Evolutionary conservation across 2,888 invertebrate genomes (phyloP), one percentile per base, ranked within the genome.

Genomic region (Microplitis manilae): DNA sequence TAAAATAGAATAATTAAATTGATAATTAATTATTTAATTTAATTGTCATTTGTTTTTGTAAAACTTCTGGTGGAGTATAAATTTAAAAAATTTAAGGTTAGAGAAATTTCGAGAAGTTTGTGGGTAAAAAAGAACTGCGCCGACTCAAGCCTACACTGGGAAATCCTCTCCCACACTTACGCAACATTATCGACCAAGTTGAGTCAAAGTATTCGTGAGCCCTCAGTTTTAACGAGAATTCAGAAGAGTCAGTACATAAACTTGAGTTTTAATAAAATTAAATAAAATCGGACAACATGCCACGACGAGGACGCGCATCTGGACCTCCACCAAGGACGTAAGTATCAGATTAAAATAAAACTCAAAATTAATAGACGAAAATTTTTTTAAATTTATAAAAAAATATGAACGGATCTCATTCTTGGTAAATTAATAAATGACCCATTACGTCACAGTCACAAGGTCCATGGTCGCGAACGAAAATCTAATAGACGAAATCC

Each of bases 251-350:
- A 8, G 39, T 68, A 81, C 81, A 80, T 81, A 38, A 73, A 1
- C 6, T 30, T 50, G 40, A 30, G 13, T 20, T 69, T 41, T 39
- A 68, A 68, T n/a, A 70, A 74, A 71, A 79, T 68, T 72, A 20
- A 50, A 78, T 79, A 76, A 83, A 81, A 68, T 50, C 69, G 68
- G 59, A n/a, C 75, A 88, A 81, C 72, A 88, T 90, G 90, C 87
- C 88, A 77, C 88, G 90, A 86, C 85, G 90, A 83, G 87, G 87
- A 88, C 85, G 90, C 81, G 85, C 86, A 78, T 79, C 88, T 9
- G 86, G 82, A 76, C 88, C 90, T 78, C 86, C 90, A 69, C 83
- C 88, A 71, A 86, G 89, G 79, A 87, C 87, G 90, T 90, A 84
- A 88, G 86, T 85, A 67, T 30, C 30, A 30, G 30, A 30, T 30